Evolutionary conservation across 1,140 invertebrate species (phyloP), one percentile per base, ranked within the genome.

Genomic region (Psix sp.): DNA sequence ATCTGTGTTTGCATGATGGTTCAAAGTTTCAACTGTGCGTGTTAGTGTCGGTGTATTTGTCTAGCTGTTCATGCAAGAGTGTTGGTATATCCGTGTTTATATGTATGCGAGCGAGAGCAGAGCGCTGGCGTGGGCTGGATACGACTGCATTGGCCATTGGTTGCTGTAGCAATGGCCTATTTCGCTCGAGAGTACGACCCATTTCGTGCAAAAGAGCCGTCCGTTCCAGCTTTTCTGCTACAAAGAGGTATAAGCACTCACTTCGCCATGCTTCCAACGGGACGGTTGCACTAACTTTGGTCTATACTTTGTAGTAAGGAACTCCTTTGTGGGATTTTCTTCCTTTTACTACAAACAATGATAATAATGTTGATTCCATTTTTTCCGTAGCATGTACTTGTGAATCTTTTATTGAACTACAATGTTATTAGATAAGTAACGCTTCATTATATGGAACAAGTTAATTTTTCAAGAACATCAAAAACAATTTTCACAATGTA

Each of bases 161-260:
- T 77, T 84, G 83, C 77, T 84, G 77, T 82, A 82, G 82, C 80
- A 84, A 86, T 87, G 82, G 85, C 82, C 85, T 86, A 87, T 86
- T 87, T 83, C 81, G 77, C 79, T 83, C 78, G 79, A 87, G 84
- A 84, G 82, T 84, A 87, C 84, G 85, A 86, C 81, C 84, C 83
- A 87, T 87, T 87, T 81, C 68, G 67, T 78, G 76, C 74, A 78
- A 82, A 84, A 82, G 80, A 83, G 80, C 79, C 79, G 79, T 85
- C 76, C 78, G 80, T 83, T 77, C 52, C 80, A 70, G 76, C 68
- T 76, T 77, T 74, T 77, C 77, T 75, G 20, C 66, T 42, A 49
- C 18, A 29, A 54, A 74, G 62, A 66, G 68, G 76, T 77, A 52
- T 73, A 71, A 74, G 71, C 72, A 45, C 63, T 71, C 70, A 76